These are phyloP conservation scores for Microchrysa polita DNA, from an alignment of 2,888 invertebrate species.

Conservation along the genomic window DNA sequence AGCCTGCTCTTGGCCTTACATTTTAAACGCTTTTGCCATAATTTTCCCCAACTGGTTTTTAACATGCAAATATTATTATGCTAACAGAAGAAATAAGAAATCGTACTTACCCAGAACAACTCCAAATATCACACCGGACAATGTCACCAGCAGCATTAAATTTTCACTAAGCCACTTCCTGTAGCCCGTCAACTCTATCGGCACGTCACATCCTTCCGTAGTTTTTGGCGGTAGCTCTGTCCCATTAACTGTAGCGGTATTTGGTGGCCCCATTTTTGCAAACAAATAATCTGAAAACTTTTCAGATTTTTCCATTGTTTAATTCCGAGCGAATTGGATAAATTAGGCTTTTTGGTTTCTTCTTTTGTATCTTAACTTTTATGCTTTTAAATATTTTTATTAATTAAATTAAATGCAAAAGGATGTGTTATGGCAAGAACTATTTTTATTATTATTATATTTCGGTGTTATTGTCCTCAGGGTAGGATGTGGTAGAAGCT, in stretches of 20 bases:
- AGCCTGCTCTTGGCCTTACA: too few relatives aligned
- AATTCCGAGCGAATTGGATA: slow-evolving; percentile 45
- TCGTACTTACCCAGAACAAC: slow-evolving; percentile 73
- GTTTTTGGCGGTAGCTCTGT: slow-evolving; percentile 68
- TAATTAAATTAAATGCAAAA: neutral
- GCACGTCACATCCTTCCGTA: slow-evolving; percentile 71
- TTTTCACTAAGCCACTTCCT: slow-evolving; percentile 79
- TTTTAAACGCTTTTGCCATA: too few relatives aligned
- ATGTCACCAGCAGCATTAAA: slow-evolving; percentile 79
- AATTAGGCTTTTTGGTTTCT: slow-evolving; percentile 26
- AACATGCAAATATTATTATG: too few relatives aligned
- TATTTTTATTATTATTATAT: slow-evolving; percentile 8
- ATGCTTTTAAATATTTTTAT: slow-evolving; percentile 10
- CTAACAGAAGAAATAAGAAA: neutral
- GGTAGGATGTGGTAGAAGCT: neutral
- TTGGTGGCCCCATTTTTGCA: slow-evolving; percentile 80
- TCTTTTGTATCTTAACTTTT: slow-evolving; percentile 7
- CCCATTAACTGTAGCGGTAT: slow-evolving; percentile 64
- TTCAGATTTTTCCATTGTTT: slow-evolving; percentile 71
- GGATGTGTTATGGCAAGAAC: neutral
- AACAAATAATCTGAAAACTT: slow-evolving; percentile 83
- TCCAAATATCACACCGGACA: slow-evolving; percentile 81
- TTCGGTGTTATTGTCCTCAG: slow-evolving; percentile 24
- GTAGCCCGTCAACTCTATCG: slow-evolving; percentile 73
- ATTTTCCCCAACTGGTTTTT: too few relatives aligned